phyloP scores from a whole-genome alignment of 92 coral and sea anemone species.

The Metridium senile region DNA sequence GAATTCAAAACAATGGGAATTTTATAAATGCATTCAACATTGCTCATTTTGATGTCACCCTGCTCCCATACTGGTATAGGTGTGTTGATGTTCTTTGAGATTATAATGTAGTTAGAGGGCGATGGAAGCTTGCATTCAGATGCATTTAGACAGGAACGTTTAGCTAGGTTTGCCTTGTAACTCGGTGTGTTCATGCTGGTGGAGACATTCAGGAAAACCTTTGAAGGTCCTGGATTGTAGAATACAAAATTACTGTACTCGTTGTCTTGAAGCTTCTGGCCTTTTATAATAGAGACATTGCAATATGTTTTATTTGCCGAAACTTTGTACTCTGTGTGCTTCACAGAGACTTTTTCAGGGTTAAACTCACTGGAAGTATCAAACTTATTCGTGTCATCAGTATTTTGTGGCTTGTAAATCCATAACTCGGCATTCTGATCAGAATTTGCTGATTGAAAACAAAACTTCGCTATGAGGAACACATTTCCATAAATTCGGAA shows the following conservation, averaged over 20 bases:
- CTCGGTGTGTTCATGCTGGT: background rate
- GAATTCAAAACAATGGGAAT: background rate
- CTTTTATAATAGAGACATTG: no score
- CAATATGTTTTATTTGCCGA: background rate
- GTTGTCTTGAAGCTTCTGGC: no score
- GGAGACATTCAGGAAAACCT: background rate
- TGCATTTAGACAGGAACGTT: background rate
- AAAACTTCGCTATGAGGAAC: background rate
- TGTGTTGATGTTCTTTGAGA: background rate
- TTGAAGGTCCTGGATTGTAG: background rate
- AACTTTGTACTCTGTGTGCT: background rate
- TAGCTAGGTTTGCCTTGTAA: background rate
- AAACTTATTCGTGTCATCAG: background rate
- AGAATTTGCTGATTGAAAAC: constrained; percentile 5
- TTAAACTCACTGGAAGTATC: background rate
- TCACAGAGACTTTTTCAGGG: background rate
- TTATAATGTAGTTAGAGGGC: background rate
- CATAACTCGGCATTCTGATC: background rate
- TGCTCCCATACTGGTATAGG: background rate
- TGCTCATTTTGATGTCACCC: no score
- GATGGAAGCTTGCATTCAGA: background rate
- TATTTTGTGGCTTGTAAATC: background rate
- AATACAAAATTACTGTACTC: constrained; percentile 6
- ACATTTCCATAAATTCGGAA: background rate
- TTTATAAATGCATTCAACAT: background rate